Base-by-base conservation (phyloP, 2,888 invertebrate species). In the Adelognathus sp. region DNA sequence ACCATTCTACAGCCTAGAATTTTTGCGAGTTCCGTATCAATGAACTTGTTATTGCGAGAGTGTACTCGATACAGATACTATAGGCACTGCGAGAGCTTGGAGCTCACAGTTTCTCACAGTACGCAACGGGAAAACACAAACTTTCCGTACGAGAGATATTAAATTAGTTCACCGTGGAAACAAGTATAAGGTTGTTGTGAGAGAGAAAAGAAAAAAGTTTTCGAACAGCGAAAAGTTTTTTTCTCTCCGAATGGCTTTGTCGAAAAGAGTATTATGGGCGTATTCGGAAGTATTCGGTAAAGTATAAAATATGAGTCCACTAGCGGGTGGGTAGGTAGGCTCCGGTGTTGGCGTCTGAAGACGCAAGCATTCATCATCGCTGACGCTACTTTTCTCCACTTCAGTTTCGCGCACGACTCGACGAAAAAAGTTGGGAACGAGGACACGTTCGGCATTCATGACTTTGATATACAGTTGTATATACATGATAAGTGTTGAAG, bases 21-120 rank as follows among this genome's bases (percentile, higher is more conserved):
- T 41, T 36, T 14, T 29, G 44, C 21, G 36, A 77, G 31, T 54
- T 46, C 60, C 39, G 74, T 76, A 72, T 60, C 44, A 31, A 61
- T 44, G 66, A 67, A 72, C 71, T 72, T 61, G 9, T 14, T 21
- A 6, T 21, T n/a, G 46, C 29, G n/a, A 46, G 21, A 16, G 46
- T 50, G 21, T 41, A 21, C 46, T 31, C 14, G 21, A n/a, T 33
- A 64, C 50, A n/a, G 50, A 33, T 31, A 7, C n/a, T n/a, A 24
- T 33, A 21, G 27, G 33, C 33, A 46, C 5, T 5, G 46, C 2
- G 21, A 7, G 33, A 31, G 21, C 21, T n/a, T 24, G 24, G 21
- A 1, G 14, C 31, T 21, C 33, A 21, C 21, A 6, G 21, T 64
- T 3, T 33, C 33, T 14, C 14, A 14, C 7, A 33, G 33, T 18